These are phyloP conservation scores for Diaprepes abbreviatus DNA, from an alignment of 2,888 invertebrate species.

Conservation along the genomic window DNA sequence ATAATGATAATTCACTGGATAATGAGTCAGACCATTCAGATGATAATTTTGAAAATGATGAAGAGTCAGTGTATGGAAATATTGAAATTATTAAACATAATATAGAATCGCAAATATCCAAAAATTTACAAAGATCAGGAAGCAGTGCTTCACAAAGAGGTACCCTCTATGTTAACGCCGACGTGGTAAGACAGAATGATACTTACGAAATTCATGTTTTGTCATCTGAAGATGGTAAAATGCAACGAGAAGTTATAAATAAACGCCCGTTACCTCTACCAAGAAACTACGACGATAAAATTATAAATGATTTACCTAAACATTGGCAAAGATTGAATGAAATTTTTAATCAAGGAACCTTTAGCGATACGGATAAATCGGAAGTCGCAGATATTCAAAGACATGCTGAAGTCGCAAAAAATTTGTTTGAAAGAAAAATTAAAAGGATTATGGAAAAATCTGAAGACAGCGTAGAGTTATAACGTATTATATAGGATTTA, in stretches of 20 bases:
- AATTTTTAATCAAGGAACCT: slow-evolving; percentile 40
- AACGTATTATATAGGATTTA: too few species aligned
- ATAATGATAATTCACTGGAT: not conserved
- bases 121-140: not conserved
- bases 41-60: not conserved
- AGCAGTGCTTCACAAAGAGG: slow-evolving; percentile 16
- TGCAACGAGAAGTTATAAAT: slow-evolving; percentile 1
- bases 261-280: slow-evolving; percentile 43
- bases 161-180: slow-evolving; percentile 33
- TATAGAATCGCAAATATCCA: not conserved
- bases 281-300: slow-evolving; percentile 45
- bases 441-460: slow-evolving; percentile 27
- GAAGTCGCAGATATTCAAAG: slow-evolving; percentile 50
- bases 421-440: slow-evolving; percentile 40
- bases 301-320: slow-evolving; percentile 48
- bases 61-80: slow-evolving; percentile 30
- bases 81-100: slow-evolving; percentile 25
- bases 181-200: slow-evolving; percentile 10
- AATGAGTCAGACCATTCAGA: not conserved
- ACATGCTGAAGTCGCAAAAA: slow-evolving; percentile 42
- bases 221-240: not conserved
- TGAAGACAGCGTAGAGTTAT: slow-evolving; percentile 37
- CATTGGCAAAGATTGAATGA: slow-evolving; percentile 49
- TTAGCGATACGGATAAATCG: slow-evolving; percentile 34
- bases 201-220: slow-evolving; percentile 1